Evolutionary conservation across 2,888 invertebrate species (phyloP).

Genomic region (Parochlus steinenii): DNA sequence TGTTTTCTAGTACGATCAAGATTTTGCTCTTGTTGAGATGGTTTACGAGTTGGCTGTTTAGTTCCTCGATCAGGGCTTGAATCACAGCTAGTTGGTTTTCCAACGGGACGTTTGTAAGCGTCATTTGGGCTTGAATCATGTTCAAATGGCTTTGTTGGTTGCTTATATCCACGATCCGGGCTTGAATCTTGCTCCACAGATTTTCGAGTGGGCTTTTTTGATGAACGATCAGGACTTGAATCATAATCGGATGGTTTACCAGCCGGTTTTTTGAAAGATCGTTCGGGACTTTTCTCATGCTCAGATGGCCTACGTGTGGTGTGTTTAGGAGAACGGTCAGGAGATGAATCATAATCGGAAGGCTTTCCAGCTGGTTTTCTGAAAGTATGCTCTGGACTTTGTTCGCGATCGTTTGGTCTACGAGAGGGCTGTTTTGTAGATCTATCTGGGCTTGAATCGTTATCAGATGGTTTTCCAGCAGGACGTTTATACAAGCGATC

Average conservation of each 20-base stretch:
- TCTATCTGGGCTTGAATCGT: background rate
- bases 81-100: constrained; percentile 16
- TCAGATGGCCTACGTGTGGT: too few species aligned
- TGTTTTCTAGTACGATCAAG: too few species aligned
- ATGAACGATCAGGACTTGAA: background rate
- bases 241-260: constrained; percentile 3
- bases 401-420: constrained; percentile 1
- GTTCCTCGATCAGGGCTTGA: constrained; percentile 12
- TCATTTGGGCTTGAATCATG: too few species aligned
- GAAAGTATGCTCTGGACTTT: background rate
- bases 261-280: constrained; percentile 6
- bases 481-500: too few species aligned
- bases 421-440: constrained; percentile 1
- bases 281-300: too few species aligned
- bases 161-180: background rate
- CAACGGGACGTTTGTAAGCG: too few species aligned
- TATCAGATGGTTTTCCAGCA: constrained; percentile 1
- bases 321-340: too few species aligned
- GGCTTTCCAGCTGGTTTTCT: constrained; percentile 5
- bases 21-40: too few species aligned
- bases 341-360: too few species aligned
- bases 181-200: constrained; percentile 1
- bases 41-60: too few species aligned
- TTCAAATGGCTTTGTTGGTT: constrained; percentile 7
- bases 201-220: background rate